Evolutionary conservation across 2,797 vertebrate genomes (phyloP).

Genomic region (Myotis pilosus): DNA sequence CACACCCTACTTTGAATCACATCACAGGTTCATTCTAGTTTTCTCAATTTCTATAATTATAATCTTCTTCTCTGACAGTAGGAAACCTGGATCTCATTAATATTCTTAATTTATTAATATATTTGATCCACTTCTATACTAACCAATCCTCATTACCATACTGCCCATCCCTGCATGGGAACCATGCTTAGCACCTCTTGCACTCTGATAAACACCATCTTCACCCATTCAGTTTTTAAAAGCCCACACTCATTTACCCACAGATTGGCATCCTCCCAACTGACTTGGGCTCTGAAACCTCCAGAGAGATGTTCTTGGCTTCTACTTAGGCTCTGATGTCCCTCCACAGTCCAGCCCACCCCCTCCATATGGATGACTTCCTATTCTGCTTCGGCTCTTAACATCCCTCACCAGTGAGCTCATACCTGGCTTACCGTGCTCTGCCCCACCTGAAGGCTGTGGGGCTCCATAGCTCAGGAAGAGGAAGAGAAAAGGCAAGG

Average conservation of each 20-base stretch:
- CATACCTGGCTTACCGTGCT: not conserved
- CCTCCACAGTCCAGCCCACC: rapidly evolving
- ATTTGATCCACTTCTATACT: not conserved
- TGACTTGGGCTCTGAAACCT: not conserved
- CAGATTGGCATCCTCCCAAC: not conserved
- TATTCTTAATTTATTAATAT: not conserved
- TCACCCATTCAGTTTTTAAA: not conserved
- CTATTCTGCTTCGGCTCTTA: not conserved
- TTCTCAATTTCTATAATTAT: not conserved
- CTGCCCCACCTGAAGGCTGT: not conserved
- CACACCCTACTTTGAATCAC: not conserved
- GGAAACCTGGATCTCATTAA: not conserved
- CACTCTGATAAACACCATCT: not conserved
- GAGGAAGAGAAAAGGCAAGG: not conserved
- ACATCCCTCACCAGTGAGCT: not conserved
- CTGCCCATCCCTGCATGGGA: no score
- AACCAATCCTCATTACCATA: not conserved
- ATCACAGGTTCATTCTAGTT: not conserved
- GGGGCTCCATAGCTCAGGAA: not conserved
- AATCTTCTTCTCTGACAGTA: not conserved
- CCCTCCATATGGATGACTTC: not conserved
- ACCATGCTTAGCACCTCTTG: not conserved
- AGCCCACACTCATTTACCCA: not conserved
- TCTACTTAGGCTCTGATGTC: not conserved
- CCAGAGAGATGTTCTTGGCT: not conserved